These are phyloP conservation scores for Drymonia ruficornis DNA, from an alignment of 2,888 invertebrate species.

Conservation along the genomic window DNA sequence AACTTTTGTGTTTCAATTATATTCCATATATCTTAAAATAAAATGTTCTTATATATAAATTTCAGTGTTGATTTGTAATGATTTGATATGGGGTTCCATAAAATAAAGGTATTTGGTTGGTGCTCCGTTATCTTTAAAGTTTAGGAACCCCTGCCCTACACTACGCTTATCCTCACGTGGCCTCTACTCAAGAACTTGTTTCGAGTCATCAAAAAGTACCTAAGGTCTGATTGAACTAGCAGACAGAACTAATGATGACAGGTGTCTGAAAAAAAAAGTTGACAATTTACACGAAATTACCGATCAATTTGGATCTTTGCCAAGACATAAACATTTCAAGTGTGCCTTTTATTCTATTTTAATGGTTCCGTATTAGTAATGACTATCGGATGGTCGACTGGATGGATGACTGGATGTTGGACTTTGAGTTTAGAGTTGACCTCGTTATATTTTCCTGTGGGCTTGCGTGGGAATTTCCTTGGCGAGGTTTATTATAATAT, in stretches of 20 bases:
- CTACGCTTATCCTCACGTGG: too few species aligned
- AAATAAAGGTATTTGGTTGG: too few species aligned
- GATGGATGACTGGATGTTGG: too few species aligned
- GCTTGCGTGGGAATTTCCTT: background rate
- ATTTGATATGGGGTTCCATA: too few species aligned
- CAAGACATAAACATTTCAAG: conserved; percentile 51
- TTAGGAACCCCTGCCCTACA: too few species aligned
- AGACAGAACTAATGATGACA: conserved; percentile 63
- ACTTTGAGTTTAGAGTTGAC: background rate
- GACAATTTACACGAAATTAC: conserved; percentile 73
- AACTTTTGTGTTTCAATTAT: too few species aligned
- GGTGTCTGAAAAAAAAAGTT: conserved; percentile 62
- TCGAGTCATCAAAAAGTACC: background rate
- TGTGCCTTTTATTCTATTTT: conserved; percentile 15
- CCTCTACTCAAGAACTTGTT: too few species aligned
- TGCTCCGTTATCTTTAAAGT: too few species aligned
- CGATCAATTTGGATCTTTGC: conserved; percentile 66
- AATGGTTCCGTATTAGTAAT: conserved; percentile 19
- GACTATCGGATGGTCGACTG: background rate
- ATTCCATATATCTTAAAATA: too few species aligned
- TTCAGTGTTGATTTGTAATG: too few species aligned
- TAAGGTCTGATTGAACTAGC: conserved; percentile 45
- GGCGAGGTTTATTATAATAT: background rate
- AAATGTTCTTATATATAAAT: too few species aligned
- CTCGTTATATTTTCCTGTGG: background rate